Evolutionary conservation across 2,797 vertebrate genomes (phyloP).

Genomic region (Pseudomugil gertrudae): DNA sequence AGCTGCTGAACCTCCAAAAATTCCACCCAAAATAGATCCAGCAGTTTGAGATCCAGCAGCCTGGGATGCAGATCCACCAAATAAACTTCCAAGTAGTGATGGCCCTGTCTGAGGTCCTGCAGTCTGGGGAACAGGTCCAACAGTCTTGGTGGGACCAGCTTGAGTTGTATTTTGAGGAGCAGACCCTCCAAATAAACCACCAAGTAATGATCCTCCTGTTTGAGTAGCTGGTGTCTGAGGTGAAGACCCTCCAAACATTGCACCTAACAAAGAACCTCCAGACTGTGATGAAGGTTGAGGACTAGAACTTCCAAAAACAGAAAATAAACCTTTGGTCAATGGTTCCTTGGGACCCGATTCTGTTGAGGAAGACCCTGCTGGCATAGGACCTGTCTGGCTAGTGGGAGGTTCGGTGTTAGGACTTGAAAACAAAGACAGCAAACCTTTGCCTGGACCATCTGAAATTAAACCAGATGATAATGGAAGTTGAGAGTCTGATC

Average conservation of each 20-base stretch:
- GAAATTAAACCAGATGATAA: constrained; percentile 43
- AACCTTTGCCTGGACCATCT: constrained; percentile 66
- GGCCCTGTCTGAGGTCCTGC: constrained; percentile 68
- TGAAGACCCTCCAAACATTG: constrained; percentile 75
- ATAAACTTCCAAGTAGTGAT: constrained; percentile 83
- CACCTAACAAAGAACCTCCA: constrained; percentile 74
- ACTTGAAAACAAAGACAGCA: constrained; percentile 76
- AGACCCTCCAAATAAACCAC: constrained; percentile 77
- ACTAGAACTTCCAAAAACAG: constrained; percentile 66
- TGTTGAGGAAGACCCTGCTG: constrained; percentile 31
- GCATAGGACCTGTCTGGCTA: constrained; percentile 30
- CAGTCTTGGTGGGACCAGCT: constrained; percentile 45
- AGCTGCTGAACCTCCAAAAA: constrained; percentile 74
- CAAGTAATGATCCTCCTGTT: constrained; percentile 81
- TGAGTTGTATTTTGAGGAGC: constrained; percentile 52
- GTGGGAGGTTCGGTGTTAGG: constrained; percentile 44
- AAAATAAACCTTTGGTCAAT: constrained; percentile 66
- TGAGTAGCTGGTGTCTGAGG: constrained; percentile 67
- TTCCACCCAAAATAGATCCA: constrained; percentile 75
- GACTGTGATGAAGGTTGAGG: constrained; percentile 68
- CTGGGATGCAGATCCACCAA: constrained; percentile 63
- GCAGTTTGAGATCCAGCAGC: constrained; percentile 57
- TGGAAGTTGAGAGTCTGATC: constrained; percentile 35
- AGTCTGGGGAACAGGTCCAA: constrained; percentile 58
- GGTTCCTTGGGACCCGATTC: constrained; percentile 66